A percentile compares a stretch with the other conserved stretches of the same genome.
phyloP scores from a whole-genome alignment of 1,140 invertebrate species.

The Dreissena rostriformis region DNA sequence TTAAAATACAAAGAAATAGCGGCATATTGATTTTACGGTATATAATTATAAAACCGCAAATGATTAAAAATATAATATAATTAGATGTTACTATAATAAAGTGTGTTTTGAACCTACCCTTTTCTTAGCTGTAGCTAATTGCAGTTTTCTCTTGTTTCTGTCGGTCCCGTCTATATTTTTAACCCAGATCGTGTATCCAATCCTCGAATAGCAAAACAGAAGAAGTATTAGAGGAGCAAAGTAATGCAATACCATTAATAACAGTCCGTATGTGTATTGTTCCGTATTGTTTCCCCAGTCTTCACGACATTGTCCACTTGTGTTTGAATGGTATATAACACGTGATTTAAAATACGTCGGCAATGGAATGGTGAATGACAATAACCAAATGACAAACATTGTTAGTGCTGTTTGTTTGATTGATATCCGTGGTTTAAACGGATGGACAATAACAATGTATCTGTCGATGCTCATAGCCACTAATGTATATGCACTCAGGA shows the following conservation, averaged over 20 bases:
- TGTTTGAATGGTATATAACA: conserved; percentile 64
- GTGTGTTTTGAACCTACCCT: conserved; percentile 86
- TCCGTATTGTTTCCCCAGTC: conserved; percentile 59
- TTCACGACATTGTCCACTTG: conserved; percentile 67
- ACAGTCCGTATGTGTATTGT: conserved; percentile 86
- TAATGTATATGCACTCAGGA: conserved; percentile 95
- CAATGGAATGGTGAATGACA: conserved; percentile 90
- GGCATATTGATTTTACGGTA: too few species aligned
- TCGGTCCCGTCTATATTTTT: conserved; percentile 92
- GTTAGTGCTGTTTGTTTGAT: conserved; percentile 87
- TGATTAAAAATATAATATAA: too few species aligned
- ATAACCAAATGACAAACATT: conserved; percentile 88
- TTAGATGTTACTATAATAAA: not conserved
- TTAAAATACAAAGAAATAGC: too few species aligned
- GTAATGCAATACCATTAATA: conserved; percentile 91
- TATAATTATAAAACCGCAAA: too few species aligned
- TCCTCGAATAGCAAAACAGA: conserved; percentile 92
- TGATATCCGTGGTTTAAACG: conserved; percentile 89
- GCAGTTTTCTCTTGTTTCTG: conserved; percentile 89
- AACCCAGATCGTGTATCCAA: conserved; percentile 93
- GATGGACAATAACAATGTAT: conserved; percentile 96
- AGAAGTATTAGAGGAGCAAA: conserved; percentile 90
- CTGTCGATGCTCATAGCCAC: conserved; percentile 97
- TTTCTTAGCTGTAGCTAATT: conserved; percentile 92
- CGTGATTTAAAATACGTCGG: conserved; percentile 88